Evolutionary conservation across 2,888 invertebrate genomes (phyloP).

Genomic region (Trisateles emortualis): DNA sequence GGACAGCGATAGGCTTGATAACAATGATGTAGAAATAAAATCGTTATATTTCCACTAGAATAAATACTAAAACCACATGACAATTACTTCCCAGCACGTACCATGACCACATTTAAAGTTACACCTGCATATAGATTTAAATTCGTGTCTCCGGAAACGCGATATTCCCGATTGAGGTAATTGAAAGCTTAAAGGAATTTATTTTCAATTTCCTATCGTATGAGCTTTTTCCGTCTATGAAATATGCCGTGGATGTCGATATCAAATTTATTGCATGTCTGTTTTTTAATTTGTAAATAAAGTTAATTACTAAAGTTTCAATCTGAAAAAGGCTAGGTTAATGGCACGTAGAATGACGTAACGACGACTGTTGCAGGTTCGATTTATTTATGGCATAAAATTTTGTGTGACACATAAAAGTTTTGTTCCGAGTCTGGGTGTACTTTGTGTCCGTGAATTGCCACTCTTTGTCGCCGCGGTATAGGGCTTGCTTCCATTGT

Average conservation of each 20-base stretch:
- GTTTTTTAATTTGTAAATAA: constrained; percentile 55
- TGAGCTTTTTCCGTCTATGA: constrained; percentile 73
- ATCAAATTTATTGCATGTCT: constrained; percentile 63
- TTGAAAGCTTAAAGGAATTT: constrained; percentile 86
- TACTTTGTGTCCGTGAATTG: too few relatives aligned
- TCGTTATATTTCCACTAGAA: not conserved
- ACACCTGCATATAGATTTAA: constrained; percentile 50
- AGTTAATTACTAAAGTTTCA: constrained; percentile 30
- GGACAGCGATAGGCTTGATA: too few relatives aligned
- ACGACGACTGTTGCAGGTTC: too few relatives aligned
- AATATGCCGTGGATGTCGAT: constrained; percentile 57
- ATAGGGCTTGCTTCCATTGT: too few relatives aligned
- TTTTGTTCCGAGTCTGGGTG: too few relatives aligned
- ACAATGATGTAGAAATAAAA: too few relatives aligned
- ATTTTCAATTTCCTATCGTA: constrained; percentile 84
- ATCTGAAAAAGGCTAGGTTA: not conserved
- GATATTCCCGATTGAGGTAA: constrained; percentile 81
- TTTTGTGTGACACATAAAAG: too few relatives aligned
- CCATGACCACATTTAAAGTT: constrained; percentile 32
- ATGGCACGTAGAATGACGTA: too few relatives aligned
- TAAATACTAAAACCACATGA: constrained; percentile 2
- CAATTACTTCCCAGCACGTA: constrained; percentile 21
- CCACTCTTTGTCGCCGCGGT: too few relatives aligned
- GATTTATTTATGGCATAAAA: too few relatives aligned
- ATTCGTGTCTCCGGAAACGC: constrained; percentile 71